phyloP scores from a whole-genome alignment of 2,797 vertebrate genomes.

The Austrolebias charrua region DNA sequence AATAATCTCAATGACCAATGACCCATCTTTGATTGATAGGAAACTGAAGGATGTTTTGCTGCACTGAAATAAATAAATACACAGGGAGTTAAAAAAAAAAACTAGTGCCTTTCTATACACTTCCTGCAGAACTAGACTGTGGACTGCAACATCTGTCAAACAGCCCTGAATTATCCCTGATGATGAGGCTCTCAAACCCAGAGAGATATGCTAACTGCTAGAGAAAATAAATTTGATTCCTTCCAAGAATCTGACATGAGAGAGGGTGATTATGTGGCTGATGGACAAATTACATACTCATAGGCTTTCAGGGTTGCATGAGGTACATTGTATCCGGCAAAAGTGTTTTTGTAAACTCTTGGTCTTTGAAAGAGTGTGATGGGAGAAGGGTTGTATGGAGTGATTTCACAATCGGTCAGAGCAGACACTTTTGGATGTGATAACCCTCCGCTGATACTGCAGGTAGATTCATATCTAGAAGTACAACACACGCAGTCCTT shows the following conservation, averaged over 20 bases:
- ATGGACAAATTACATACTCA: conserved; percentile 13
- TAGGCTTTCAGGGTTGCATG: neutral
- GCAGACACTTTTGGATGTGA: neutral
- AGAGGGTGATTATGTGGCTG: conserved; percentile 5
- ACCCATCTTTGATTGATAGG: neutral
- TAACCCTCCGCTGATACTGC: conserved; percentile 1
- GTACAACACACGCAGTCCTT: neutral
- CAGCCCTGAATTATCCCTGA: conserved; percentile 25
- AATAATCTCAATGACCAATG: neutral
- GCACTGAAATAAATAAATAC: neutral
- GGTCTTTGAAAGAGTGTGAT: neutral
- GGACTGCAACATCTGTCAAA: conserved; percentile 18
- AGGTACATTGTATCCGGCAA: neutral
- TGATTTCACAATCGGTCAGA: neutral
- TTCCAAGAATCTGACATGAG: conserved; percentile 9
- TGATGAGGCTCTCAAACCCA: conserved; percentile 12
- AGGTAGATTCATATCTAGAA: conserved; percentile 7
- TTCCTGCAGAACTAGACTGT: conserved; percentile 8
- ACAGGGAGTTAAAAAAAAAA: neutral
- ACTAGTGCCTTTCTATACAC: neutral
- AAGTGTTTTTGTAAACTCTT: conserved; percentile 1
- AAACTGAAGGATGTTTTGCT: neutral
- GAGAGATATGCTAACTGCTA: conserved; percentile 11
- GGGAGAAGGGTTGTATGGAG: neutral
- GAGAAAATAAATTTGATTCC: conserved; percentile 11